Evolutionary conservation across 2,888 invertebrate species (phyloP), one percentile per base, ranked within the genome.

Genomic region (Thereva unica): DNA sequence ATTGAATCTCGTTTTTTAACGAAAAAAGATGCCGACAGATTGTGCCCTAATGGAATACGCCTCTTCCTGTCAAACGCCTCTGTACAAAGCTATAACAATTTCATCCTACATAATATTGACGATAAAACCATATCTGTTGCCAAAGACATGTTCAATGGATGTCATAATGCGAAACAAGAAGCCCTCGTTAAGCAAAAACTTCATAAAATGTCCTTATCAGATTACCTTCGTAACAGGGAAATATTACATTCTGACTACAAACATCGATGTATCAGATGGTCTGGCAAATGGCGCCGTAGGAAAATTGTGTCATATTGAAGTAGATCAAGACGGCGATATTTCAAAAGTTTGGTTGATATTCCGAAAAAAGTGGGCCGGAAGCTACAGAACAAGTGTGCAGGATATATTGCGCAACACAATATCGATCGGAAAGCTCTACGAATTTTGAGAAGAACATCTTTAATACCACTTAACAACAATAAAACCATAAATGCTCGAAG

Each of bases 271-370:
- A 0, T 5, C 64, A 34, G 73, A 75, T 70, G 74, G 74, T 5
- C 67, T 75, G 52, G 72, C 70, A 4, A 75, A 75, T 71, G 72
- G 73, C 34, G 71, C 73, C 35, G 68, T 72, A 45, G 74, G 73
- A 10, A 70, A 68, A 65, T 68, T 74, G 49, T 37, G 65, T 38
- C 70, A 70, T 66, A 56, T 74, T 7, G 72, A 73, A 56, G 5
- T 41, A 37, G 47, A 69, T 65, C 67, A 69, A 35, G 59, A 52
- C 9, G 12, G 34, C 1, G 42, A 41, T 1, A 42, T 64, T 35
- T 47, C 5, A 4, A 4, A 49, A 38, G 5, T 66, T 42, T 66
- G 66, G 66, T 10, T 66, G 5, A 34, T 47, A 44, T 67, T 35
- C 53, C 35, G 52, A 53, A 49, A 9, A 55, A 67, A 65, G 54